These are phyloP conservation scores for Oxycera nigricornis DNA, from an alignment of 2,888 invertebrate species.

Conservation along the genomic window DNA sequence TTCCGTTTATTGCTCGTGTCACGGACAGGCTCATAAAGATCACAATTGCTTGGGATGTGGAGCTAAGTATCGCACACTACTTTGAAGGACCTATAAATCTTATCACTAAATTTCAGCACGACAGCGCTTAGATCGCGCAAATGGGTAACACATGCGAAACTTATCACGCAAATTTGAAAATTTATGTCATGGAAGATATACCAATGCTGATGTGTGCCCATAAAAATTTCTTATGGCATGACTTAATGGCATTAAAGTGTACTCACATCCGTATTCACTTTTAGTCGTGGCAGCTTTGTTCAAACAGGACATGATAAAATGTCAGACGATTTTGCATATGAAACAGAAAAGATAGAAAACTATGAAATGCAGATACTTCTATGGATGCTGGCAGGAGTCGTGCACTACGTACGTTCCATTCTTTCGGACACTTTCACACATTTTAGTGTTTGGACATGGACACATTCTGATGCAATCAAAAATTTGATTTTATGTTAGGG, in stretches of 20 bases:
- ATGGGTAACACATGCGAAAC: constrained; percentile 25
- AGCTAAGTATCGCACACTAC: constrained; percentile 23
- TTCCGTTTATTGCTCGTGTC: constrained; percentile 9
- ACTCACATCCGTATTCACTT: background rate
- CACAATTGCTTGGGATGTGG: background rate
- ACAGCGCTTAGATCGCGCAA: constrained; percentile 19
- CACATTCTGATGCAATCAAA: no score
- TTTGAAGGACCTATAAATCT: constrained; percentile 32
- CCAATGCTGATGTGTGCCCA: background rate
- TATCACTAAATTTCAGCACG: constrained; percentile 29
- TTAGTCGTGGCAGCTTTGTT: background rate
- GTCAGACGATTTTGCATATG: constrained; percentile 11
- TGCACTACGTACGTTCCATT: no score
- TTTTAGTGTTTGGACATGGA: no score
- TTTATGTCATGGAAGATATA: constrained; percentile 35
- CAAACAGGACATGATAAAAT: background rate
- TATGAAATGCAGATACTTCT: no score
- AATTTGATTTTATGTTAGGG: no score
- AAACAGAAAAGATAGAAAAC: no score
- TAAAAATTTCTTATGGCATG: constrained; percentile 25
- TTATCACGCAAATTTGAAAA: constrained; percentile 39
- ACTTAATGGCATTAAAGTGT: constrained; percentile 23
- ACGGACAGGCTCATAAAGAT: constrained; percentile 22
- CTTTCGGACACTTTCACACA: no score
- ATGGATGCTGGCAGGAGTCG: no score